These are phyloP conservation scores for Cyclophora albipunctata DNA, from an alignment of 2,888 invertebrate species.

Conservation along the genomic window DNA sequence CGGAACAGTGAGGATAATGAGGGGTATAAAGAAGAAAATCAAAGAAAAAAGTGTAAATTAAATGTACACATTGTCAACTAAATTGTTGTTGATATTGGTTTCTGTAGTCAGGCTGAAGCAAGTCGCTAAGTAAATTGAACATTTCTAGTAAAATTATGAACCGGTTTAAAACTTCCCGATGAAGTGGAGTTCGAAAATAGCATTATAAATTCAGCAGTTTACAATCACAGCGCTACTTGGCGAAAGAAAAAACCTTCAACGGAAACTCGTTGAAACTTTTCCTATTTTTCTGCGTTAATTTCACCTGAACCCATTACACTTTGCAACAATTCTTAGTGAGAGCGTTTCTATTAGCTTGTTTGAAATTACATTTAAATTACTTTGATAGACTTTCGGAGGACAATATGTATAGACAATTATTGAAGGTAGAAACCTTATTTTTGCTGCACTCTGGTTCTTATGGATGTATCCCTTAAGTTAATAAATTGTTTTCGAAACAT, in stretches of 20 bases:
- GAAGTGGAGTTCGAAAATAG: slow-evolving; percentile 73
- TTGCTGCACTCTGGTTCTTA: slow-evolving; percentile 3
- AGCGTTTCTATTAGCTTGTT: slow-evolving; percentile 63
- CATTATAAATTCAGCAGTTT: slow-evolving; percentile 75
- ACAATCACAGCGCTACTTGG: slow-evolving; percentile 72
- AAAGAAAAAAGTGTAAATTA: too few relatives aligned
- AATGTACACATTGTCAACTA: too few relatives aligned
- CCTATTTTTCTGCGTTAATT: slow-evolving; percentile 76
- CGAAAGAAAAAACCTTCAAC: slow-evolving; percentile 58
- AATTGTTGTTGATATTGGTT: too few relatives aligned
- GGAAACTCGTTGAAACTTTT: slow-evolving; percentile 74
- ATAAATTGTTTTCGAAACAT: too few relatives aligned
- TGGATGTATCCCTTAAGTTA: too few relatives aligned
- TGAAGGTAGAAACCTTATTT: slow-evolving; percentile 6
- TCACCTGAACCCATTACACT: slow-evolving; percentile 74
- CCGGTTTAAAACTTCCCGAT: slow-evolving; percentile 67
- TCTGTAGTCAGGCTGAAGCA: background rate
- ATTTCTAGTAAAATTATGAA: slow-evolving; percentile 63
- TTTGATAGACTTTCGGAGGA: slow-evolving; percentile 36
- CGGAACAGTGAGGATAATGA: too few relatives aligned
- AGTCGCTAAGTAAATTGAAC: slow-evolving; percentile 24
- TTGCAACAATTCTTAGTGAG: slow-evolving; percentile 70
- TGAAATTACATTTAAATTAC: slow-evolving; percentile 70
- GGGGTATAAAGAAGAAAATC: too few relatives aligned
- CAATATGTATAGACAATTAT: too few relatives aligned